phyloP scores from a whole-genome alignment of 1,140 invertebrate genomes.

The Tigriopus japonicus region DNA sequence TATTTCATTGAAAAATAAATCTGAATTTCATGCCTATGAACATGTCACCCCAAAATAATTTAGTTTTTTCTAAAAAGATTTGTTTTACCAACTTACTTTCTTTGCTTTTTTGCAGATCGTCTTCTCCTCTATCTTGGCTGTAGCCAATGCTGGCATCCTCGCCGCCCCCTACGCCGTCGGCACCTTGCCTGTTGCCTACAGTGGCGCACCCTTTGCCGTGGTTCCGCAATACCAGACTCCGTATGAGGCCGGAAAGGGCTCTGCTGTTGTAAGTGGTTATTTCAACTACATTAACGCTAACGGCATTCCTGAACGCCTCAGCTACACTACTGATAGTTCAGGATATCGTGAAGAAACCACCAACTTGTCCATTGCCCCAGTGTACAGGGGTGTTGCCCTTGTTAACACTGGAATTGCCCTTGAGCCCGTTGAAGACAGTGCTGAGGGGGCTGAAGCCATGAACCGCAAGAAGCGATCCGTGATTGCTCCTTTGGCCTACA shows the following conservation, averaged over 20 bases:
- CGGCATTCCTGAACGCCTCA: slow-evolving; percentile 20
- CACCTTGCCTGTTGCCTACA: not conserved
- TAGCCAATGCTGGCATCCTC: not conserved
- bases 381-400: not conserved
- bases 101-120: not conserved
- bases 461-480: not conserved
- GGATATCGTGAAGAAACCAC: slow-evolving; percentile 20
- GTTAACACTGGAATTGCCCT: slow-evolving; percentile 10
- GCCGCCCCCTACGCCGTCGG: not conserved
- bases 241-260: slow-evolving; percentile 16
- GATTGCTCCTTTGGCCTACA: not conserved
- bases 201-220: not conserved
- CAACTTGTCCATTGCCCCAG: slow-evolving; percentile 18
- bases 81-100: too few relatives aligned
- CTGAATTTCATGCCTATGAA: too few relatives aligned
- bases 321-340: slow-evolving; percentile 30
- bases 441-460: too few relatives aligned
- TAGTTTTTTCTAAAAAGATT: too few relatives aligned
- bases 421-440: slow-evolving; percentile 4
- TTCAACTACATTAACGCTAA: slow-evolving; percentile 27
- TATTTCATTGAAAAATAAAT: too few relatives aligned
- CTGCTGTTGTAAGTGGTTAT: slow-evolving; percentile 20
- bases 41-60: too few relatives aligned
- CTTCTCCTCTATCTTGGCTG: not conserved
- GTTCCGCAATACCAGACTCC: slow-evolving; percentile 18